Percentiles rank a stretch among this genome's conserved stretches.
phyloP scores from a whole-genome alignment of 2,797 vertebrate genomes.

The Sebastes hubbsi region DNA sequence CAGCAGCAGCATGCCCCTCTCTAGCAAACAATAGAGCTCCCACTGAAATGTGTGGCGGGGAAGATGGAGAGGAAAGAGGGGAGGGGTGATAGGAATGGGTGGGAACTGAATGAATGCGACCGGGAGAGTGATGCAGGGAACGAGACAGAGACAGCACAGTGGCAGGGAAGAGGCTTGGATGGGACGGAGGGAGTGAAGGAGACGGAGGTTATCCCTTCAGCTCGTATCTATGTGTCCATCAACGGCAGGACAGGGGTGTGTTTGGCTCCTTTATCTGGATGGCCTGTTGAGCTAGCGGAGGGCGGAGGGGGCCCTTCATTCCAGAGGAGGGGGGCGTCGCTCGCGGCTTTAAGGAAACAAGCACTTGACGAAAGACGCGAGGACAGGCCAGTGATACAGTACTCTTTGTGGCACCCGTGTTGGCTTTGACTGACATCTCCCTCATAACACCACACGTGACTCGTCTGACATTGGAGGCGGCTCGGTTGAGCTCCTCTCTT shows the following conservation, averaged over 20 bases:
- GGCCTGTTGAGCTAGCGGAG: constrained; percentile 45
- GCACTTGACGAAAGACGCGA: constrained; percentile 43
- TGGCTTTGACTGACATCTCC: constrained; percentile 64
- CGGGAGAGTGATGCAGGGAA: constrained; percentile 33
- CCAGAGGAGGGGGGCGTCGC: constrained; percentile 12
- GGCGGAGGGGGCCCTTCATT: constrained; percentile 49
- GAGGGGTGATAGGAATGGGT: constrained; percentile 36
- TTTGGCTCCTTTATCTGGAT: constrained; percentile 68
- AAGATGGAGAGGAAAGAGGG: constrained; percentile 22
- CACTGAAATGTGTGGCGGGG: constrained; percentile 52
- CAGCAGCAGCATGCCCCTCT: constrained; percentile 59
- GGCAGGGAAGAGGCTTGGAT: background rate
- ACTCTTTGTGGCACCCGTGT: constrained; percentile 22
- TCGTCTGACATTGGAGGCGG: constrained; percentile 24
- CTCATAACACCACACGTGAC: constrained; percentile 33
- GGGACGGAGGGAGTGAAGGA: background rate
- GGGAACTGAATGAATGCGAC: constrained; percentile 44
- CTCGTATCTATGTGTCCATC: constrained; percentile 65
- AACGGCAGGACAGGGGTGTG: constrained; percentile 49
- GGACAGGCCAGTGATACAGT: constrained; percentile 4
- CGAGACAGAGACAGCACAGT: constrained; percentile 8
- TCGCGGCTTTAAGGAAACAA: constrained; percentile 44
- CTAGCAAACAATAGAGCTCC: constrained; percentile 60
- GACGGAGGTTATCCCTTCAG: constrained; percentile 43
- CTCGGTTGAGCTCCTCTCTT: constrained; percentile 31